A percentile compares a stretch with the other conserved stretches of the same genome.
Conservation (phyloP, 2,888 invertebrate species). For the Smittia sp. region DNA sequence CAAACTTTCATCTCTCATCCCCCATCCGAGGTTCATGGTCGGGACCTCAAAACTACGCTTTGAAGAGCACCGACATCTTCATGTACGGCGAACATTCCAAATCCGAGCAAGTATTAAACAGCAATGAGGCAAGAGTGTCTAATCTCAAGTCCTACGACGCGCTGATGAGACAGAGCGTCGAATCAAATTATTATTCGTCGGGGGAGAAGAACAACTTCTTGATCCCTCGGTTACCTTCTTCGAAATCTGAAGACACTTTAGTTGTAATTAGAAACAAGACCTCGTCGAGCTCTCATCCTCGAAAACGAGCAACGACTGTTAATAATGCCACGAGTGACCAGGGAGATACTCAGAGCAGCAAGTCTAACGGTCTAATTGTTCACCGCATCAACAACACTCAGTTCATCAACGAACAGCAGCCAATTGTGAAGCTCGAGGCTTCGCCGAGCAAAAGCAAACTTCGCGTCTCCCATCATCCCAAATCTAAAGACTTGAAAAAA, state of each 20-base stretch:
- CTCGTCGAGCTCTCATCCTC: conserved; percentile 51
- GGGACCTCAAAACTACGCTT: conserved; percentile 60
- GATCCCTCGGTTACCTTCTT: conserved; percentile 64
- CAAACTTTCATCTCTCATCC: conserved; percentile 52
- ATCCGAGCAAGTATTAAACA: conserved; percentile 73
- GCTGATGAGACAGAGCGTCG: conserved; percentile 60
- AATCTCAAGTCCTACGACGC: conserved; percentile 47
- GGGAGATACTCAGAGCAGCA: conserved; percentile 6
- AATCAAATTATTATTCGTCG: conserved; percentile 56
- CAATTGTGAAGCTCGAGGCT: conserved; percentile 49
- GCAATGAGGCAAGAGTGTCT: conserved; percentile 56
- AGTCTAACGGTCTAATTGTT: conserved; percentile 22
- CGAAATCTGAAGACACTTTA: conserved; percentile 76
- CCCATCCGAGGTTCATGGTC: conserved; percentile 84
- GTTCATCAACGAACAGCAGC: conserved; percentile 43
- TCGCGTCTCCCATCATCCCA: conserved; percentile 38
- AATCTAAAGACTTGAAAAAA: conserved; percentile 59
- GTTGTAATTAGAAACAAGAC: conserved; percentile 55
- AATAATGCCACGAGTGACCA: not conserved
- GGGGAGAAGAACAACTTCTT: conserved; percentile 47
- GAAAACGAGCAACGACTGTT: conserved; percentile 57
- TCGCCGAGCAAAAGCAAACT: conserved; percentile 32
- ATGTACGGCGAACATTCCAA: conserved; percentile 70
- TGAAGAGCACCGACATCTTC: conserved; percentile 55
- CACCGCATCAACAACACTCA: conserved; percentile 44